Base-by-base conservation (phyloP, 2,113 vertebrate genomes). In the Nothobranchius kuhntae region DNA sequence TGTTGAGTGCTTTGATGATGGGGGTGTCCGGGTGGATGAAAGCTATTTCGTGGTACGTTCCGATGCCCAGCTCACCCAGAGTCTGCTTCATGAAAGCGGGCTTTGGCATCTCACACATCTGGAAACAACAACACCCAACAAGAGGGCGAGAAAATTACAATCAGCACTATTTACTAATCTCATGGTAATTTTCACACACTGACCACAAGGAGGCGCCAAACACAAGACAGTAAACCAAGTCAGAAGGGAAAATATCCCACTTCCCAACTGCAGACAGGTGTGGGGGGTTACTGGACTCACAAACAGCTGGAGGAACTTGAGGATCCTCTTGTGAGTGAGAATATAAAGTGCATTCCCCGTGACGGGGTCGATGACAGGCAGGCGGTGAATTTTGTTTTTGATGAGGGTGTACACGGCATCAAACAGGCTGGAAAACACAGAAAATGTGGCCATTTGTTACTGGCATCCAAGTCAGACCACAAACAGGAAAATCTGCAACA, bases 281-380 rank as follows among this genome's bases (percentile, higher is more conserved):
- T 50, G 45, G 48, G 17, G 3, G 5, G 11, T 13, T 13, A 55
- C 24, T 63, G 77, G 91, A 98, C 98, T 98, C 92, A 99, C 98
- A 94, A 98, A 99, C 82, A 99, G 96, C 93, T 99, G 98, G 86
- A 99, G 96, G 90, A 99, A 99, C 93, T 98, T 98, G 91, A 99
- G 96, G 92, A 99, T 97, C 94, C 98, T 94, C 93, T 99, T 99
- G 95, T 99, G 98, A 75, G 98, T 99, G 88, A 99, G 97, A 77
- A 99, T 99, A 92, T 99, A 99, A 94, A 99, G 96, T 95, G 96
- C 96, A 78, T 99, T 99, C 88, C 98, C 98, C 68, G 96, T 98
- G 91, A 97, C 91, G 2, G 97, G 96, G 91, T 99, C 96, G 77
- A 99, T 98, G 89, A 99, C 96, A 68, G 98, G 98, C 94, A 99